Percentiles rank a stretch among this genome's conserved stretches.
phyloP scores from a whole-genome alignment of 2,113 vertebrate species.

The Tonatia bakeri region DNA sequence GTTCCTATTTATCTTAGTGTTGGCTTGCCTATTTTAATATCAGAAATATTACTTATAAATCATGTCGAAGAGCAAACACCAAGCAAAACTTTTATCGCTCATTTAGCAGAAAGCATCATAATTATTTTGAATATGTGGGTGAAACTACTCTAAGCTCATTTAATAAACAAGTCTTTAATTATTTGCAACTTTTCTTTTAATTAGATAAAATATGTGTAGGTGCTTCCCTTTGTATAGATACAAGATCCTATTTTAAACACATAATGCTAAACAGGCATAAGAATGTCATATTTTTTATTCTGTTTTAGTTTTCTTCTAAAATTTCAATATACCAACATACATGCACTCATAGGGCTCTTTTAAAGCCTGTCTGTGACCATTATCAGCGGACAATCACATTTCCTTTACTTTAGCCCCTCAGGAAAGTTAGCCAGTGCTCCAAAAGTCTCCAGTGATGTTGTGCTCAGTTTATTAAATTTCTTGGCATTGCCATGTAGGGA shows the following conservation, averaged over 20 bases:
- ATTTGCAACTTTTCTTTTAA: conserved; percentile 8
- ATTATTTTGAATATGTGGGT: neutral
- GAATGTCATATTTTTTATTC: neutral
- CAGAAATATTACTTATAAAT: conserved; percentile 20
- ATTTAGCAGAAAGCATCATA: neutral
- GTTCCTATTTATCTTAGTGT: neutral
- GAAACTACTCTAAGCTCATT: neutral
- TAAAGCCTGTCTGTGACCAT: conserved; percentile 1
- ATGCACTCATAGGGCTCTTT: neutral
- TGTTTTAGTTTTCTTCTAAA: conserved; percentile 2
- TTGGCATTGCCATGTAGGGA: conserved; percentile 21
- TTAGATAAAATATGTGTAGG: neutral
- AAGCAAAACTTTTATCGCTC: neutral
- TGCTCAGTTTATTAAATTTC: conserved; percentile 59
- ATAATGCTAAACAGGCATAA: neutral
- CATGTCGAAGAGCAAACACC: conserved; percentile 13
- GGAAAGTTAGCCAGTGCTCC: conserved; percentile 50
- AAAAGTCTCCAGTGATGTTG: conserved; percentile 48
- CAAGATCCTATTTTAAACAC: neutral
- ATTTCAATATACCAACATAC: neutral
- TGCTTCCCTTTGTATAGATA: neutral
- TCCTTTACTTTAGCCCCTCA: conserved; percentile 26
- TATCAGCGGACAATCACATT: conserved; percentile 38
- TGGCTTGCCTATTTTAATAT: neutral
- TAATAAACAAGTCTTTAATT: conserved; percentile 9